phyloP scores from a whole-genome alignment of 2,113 vertebrate genomes.

The Leptosomus discolor region DNA sequence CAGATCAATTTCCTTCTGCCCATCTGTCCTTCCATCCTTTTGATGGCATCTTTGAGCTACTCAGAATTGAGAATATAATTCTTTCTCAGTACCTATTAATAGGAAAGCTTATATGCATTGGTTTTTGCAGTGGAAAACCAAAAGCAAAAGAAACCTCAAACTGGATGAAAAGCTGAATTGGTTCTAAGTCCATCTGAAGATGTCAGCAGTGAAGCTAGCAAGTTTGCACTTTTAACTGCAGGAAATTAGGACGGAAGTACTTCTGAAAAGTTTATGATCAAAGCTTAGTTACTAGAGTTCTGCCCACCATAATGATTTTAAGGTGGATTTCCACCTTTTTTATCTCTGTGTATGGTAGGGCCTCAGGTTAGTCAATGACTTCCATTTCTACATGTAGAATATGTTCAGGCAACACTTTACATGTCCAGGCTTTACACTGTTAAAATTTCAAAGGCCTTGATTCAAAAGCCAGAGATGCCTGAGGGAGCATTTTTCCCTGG shows the following conservation, averaged over 20 bases:
- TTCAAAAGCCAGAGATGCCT: neutral
- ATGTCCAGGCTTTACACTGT: neutral
- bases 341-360: neutral
- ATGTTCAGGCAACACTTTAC: neutral
- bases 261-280: neutral
- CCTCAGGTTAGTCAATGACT: neutral
- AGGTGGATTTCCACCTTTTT: neutral
- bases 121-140: neutral
- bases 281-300: neutral
- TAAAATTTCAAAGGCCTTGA: neutral
- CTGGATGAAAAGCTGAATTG: neutral
- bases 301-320: neutral
- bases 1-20: neutral
- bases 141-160: neutral
- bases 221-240: neutral
- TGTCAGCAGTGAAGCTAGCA: neutral
- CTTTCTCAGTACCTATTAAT: neutral
- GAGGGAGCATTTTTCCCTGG: neutral
- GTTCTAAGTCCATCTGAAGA: neutral
- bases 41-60: neutral
- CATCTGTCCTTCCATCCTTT: neutral
- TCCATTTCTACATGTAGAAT: neutral
- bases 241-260: neutral
- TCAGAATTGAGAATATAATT: neutral
- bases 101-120: neutral